Base-by-base conservation (phyloP, 2,797 vertebrate genomes). In the Syncerus caffer region DNA sequence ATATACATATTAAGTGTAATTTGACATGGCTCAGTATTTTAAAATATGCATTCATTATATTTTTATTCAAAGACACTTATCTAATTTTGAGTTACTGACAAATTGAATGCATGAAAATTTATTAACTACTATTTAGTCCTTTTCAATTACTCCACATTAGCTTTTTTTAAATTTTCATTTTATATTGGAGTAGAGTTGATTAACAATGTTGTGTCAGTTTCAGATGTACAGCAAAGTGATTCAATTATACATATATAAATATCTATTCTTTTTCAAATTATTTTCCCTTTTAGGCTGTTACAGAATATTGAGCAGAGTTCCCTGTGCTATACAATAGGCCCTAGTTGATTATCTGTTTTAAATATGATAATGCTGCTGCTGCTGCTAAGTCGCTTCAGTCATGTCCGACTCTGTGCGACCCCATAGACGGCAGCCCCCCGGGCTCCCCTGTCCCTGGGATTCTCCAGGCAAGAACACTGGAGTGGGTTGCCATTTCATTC, bases 91-190 rank as follows among this genome's bases (percentile, higher is more conserved):
- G 84, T 96, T 91, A 93, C 53, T 88, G 58, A 57, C 50, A 92
- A 89, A 84, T 19, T 55, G 95, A 93, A 83, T 74, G 87, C 53
- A 21, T 94, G 31, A 94, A 97, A 85, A 96, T 95, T 93, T 95
- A 96, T 96, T 93, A 92, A 95, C 85, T 97, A 58, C 27, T 17
- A 71, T 71, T 29, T 42, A 94, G 42, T 80, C 7, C 29, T 96
- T 96, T 97, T 92, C 60, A 94, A 29, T 92, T 97, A 94, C 14
- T 93, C 13, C 27, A 58, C 47, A 64, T 89, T 97, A 96, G 83
- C 82, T 92, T 78, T 47, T 78, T 12, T 29, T 10, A 1, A 78
- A 19, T 31, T 79, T 50, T 31, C 29, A 31, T 31, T 50, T 79
- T 79, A 31, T 31, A 50, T 31, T 79, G 45, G 76, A 50, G 15